A percentile compares a stretch with the other conserved stretches of the same genome.
Conservation (phyloP, 2,113 vertebrate genomes). For the Hippocampus zosterae region DNA sequence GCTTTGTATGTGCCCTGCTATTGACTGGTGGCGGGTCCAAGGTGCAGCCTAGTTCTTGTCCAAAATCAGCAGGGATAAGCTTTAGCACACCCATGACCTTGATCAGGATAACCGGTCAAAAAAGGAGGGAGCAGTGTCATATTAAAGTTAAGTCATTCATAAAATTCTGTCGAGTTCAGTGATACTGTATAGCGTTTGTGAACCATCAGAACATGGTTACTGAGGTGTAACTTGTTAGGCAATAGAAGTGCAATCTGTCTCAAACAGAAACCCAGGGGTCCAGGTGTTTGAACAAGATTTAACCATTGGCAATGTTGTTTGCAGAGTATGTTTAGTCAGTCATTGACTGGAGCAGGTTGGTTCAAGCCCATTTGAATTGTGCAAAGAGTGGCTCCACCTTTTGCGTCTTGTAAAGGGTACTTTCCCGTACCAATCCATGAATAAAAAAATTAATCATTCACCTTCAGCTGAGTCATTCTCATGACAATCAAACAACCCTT, state of each 20-base stretch:
- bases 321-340: neutral
- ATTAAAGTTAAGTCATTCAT: too few species aligned
- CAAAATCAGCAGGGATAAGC: too few species aligned
- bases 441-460: neutral
- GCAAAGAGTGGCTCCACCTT: neutral
- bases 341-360: neutral
- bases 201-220: too few species aligned
- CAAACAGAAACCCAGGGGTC: neutral
- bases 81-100: too few species aligned
- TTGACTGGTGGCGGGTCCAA: too few species aligned
- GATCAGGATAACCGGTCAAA: too few species aligned
- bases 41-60: too few species aligned
- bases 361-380: neutral
- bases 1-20: too few species aligned
- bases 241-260: neutral
- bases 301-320: neutral
- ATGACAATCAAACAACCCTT: neutral
- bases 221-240: neutral
- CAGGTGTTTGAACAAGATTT: neutral
- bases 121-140: too few species aligned
- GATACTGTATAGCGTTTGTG: too few species aligned
- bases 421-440: neutral
- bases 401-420: neutral
- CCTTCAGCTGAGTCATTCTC: neutral
- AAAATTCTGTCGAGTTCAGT: too few species aligned